phyloP scores from a whole-genome alignment of 2,797 vertebrate genomes.

The Spinus olivaceus region DNA sequence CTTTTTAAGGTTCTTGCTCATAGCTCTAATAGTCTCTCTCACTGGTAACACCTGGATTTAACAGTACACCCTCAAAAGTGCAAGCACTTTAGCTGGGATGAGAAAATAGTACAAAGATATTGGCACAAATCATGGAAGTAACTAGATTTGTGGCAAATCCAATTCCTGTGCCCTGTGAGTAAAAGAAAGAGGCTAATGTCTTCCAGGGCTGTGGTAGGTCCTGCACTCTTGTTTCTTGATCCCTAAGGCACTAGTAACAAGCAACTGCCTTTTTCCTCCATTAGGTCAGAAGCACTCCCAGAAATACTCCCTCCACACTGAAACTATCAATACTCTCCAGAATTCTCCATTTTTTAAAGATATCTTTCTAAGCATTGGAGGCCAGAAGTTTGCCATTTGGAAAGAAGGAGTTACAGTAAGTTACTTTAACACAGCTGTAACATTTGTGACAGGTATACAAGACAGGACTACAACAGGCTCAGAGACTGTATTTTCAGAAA shows the following conservation, averaged over 20 bases:
- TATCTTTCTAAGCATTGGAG: conserved; percentile 84
- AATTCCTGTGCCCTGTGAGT: not conserved
- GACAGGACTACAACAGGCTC: not conserved
- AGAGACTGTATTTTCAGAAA: conserved; percentile 8
- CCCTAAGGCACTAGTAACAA: not conserved
- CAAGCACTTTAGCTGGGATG: not conserved
- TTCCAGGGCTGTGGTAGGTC: not conserved
- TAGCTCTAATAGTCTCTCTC: not conserved
- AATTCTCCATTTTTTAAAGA: conserved; percentile 90
- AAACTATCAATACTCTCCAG: conserved; percentile 81
- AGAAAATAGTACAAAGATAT: not conserved
- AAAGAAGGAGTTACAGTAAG: conserved; percentile 88
- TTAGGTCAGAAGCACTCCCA: conserved; percentile 81
- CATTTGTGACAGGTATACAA: not conserved
- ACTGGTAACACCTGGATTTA: not conserved
- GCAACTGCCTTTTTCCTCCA: not conserved
- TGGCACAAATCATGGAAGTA: not conserved
- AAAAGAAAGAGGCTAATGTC: not conserved
- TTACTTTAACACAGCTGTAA: not conserved
- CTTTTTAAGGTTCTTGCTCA: not conserved
- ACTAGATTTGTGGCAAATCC: not conserved
- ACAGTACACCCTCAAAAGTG: not conserved
- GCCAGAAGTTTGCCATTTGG: conserved; percentile 89
- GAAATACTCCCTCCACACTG: conserved; percentile 72
- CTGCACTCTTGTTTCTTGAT: not conserved